phyloP scores from a whole-genome alignment of 92 coral and sea anemone species.

The Umimayanthus chanpuru region DNA sequence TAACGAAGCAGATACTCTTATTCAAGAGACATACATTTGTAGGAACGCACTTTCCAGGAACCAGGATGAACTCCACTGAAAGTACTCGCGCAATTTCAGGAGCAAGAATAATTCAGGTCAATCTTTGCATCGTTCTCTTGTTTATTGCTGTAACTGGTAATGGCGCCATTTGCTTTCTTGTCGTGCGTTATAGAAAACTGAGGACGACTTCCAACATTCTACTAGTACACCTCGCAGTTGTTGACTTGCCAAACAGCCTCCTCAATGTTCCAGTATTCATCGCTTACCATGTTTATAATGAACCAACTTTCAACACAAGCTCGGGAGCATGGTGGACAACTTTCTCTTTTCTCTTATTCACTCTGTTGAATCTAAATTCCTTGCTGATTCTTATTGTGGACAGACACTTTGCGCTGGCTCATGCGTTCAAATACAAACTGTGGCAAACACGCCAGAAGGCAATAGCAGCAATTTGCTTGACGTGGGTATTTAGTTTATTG shows the following conservation, averaged over 20 bases:
- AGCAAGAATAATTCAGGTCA: neutral
- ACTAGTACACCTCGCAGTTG: neutral
- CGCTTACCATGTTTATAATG: neutral
- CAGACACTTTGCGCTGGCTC: neutral
- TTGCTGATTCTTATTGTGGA: neutral
- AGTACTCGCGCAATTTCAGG: neutral
- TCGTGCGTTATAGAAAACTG: neutral
- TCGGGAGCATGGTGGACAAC: neutral
- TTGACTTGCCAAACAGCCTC: neutral
- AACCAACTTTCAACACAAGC: neutral
- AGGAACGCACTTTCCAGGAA: neutral
- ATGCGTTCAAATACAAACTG: too few relatives aligned
- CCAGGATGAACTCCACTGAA: constrained; percentile 7
- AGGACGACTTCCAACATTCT: neutral
- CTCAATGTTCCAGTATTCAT: neutral
- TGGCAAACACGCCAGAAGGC: too few relatives aligned
- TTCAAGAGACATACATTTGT: neutral
- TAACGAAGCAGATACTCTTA: too few relatives aligned
- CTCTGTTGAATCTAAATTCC: neutral
- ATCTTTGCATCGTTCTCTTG: neutral
- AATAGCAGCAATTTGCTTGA: too few relatives aligned
- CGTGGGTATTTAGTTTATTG: too few relatives aligned
- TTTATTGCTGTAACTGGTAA: neutral
- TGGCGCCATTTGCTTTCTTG: neutral
- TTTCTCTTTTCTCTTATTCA: neutral